Percentiles rank a stretch among this genome's conserved stretches.
Evolutionary conservation across 2,113 vertebrate species (phyloP).

Genomic region (Ursus arctos): DNA sequence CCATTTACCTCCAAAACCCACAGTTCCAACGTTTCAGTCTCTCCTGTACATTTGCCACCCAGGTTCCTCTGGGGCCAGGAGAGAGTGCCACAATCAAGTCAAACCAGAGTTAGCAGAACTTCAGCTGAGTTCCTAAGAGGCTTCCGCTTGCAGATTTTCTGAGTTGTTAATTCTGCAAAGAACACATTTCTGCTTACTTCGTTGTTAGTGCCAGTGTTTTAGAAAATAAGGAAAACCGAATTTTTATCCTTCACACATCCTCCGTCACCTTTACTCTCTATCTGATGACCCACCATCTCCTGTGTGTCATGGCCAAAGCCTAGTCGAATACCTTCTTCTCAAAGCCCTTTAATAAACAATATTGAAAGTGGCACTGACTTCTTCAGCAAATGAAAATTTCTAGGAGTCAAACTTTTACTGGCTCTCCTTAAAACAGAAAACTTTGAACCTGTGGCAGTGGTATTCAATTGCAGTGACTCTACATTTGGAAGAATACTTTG

Average conservation of each 20-base stretch:
- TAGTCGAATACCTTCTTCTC: neutral
- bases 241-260: no score
- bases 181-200: neutral
- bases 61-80: neutral
- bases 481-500: neutral
- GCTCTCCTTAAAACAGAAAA: neutral
- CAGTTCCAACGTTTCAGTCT: neutral
- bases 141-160: neutral
- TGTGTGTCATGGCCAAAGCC: neutral
- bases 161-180: neutral
- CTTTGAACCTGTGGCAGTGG: neutral
- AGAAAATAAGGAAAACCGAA: neutral
- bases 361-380: neutral
- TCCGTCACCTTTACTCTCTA: neutral
- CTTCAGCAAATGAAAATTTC: neutral
- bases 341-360: neutral
- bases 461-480: neutral
- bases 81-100: neutral
- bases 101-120: neutral
- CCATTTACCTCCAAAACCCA: neutral
- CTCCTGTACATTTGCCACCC: neutral
- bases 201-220: neutral
- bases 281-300: neutral
- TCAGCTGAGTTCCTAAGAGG: neutral
- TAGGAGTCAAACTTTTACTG: constrained; percentile 12